A percentile compares a stretch with the other conserved stretches of the same genome.
Evolutionary conservation across 2,888 invertebrate genomes (phyloP).

Genomic region (Suillia variegata): DNA sequence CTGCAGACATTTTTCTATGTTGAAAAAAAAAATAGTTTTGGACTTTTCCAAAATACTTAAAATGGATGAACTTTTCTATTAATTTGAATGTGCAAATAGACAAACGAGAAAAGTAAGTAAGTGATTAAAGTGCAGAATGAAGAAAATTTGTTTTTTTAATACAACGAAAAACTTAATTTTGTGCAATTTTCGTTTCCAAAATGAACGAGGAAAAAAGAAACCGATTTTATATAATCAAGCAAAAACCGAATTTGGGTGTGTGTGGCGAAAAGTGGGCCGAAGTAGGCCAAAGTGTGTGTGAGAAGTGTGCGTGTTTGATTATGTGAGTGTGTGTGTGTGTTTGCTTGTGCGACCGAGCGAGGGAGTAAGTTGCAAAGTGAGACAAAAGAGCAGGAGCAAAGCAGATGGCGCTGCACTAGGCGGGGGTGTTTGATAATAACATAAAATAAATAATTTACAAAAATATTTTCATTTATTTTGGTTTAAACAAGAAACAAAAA

Average conservation of each 20-base stretch:
- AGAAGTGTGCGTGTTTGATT: slow-evolving; percentile 26
- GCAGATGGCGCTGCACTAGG: neutral
- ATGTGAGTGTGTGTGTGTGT: slow-evolving; percentile 23
- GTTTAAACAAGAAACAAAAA: no score
- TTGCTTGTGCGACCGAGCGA: slow-evolving; percentile 16
- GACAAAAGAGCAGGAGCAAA: no score
- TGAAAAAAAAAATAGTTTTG: neutral
- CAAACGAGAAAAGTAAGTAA: neutral
- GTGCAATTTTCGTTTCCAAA: no score
- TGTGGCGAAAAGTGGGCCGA: slow-evolving; percentile 26
- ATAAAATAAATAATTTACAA: no score
- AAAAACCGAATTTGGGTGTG: slow-evolving; percentile 35
- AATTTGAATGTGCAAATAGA: neutral
- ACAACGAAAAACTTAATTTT: neutral
- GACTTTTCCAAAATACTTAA: neutral
- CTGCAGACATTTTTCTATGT: slow-evolving; percentile 12
- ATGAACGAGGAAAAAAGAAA: slow-evolving; percentile 35
- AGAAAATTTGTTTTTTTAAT: neutral
- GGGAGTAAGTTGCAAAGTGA: neutral
- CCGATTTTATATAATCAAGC: slow-evolving; percentile 53
- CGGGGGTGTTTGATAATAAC: neutral
- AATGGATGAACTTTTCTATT: neutral
- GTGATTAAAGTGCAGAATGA: neutral
- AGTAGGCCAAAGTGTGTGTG: no score
- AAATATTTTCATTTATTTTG: no score